Percentiles rank a stretch among this genome's conserved stretches.
phyloP scores from a whole-genome alignment of 2,888 invertebrate species.

The Polydrusus tereticollis region DNA sequence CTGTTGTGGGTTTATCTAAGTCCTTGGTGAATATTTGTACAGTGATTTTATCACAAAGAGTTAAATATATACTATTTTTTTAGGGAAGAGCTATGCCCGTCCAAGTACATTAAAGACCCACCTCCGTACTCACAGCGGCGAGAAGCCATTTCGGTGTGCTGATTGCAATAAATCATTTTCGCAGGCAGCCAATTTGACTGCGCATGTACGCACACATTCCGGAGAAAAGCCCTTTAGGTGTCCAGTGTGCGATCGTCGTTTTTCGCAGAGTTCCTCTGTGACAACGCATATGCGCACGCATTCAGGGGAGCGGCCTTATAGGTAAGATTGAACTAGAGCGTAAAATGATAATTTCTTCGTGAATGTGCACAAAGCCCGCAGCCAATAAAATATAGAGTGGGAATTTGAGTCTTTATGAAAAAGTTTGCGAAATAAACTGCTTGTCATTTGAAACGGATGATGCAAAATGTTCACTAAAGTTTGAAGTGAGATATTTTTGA shows the following conservation, averaged over 20 bases:
- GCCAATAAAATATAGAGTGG: no score
- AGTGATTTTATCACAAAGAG: background rate
- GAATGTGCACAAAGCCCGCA: no score
- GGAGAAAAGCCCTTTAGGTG: slow-evolving; percentile 98
- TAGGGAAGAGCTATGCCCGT: slow-evolving; percentile 90
- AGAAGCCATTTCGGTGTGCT: slow-evolving; percentile 91
- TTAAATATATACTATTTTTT: slow-evolving; percentile 31
- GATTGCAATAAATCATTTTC: slow-evolving; percentile 98
- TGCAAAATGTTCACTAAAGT: no score
- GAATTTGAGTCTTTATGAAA: no score
- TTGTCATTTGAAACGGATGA: no score
- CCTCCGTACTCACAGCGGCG: slow-evolving; percentile 95
- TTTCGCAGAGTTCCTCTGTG: slow-evolving; percentile 95
- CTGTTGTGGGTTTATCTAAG: no score
- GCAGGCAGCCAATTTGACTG: slow-evolving; percentile 98
- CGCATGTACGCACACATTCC: slow-evolving; percentile 95
- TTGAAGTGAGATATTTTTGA: no score
- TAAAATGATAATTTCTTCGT: no score
- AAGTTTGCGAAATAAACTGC: no score
- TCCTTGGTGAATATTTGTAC: no score
- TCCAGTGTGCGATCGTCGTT: slow-evolving; percentile 95
- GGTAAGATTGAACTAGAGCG: slow-evolving; percentile 57
- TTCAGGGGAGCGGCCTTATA: slow-evolving; percentile 97
- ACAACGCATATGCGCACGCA: slow-evolving; percentile 99
- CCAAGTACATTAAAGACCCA: slow-evolving; percentile 98